Evolutionary conservation across 2,888 invertebrate genomes (phyloP).

Genomic region (Herminia tarsipennalis): DNA sequence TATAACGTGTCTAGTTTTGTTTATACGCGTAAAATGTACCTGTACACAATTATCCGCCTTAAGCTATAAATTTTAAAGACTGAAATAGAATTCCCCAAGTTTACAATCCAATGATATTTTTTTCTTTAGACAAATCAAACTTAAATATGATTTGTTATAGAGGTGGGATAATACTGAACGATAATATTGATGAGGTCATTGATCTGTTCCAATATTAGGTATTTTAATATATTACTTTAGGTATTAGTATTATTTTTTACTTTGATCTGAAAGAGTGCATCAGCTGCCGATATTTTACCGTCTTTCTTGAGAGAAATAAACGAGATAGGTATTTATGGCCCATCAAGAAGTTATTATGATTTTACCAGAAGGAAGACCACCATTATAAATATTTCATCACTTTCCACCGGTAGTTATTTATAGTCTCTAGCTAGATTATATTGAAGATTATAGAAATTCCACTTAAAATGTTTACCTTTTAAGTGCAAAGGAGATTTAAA

Average conservation of each 20-base stretch:
- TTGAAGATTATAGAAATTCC: slow-evolving; percentile 6
- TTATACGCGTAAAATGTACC: slow-evolving; percentile 20
- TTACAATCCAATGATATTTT: too few species aligned
- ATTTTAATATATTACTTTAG: slow-evolving; percentile 10
- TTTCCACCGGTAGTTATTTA: slow-evolving; percentile 2
- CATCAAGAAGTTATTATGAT: not conserved
- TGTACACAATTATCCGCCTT: slow-evolving; percentile 20
- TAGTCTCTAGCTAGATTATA: slow-evolving; percentile 1
- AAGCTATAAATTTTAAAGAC: slow-evolving; percentile 8
- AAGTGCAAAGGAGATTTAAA: not conserved
- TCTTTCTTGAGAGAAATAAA: too few species aligned
- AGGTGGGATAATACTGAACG: slow-evolving; percentile 19
- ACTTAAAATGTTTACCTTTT: slow-evolving; percentile 12
- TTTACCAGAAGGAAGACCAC: not conserved
- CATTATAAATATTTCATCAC: slow-evolving; percentile 3
- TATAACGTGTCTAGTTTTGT: slow-evolving; percentile 20
- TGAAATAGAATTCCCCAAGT: slow-evolving; percentile 21
- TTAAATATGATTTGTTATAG: slow-evolving; percentile 15
- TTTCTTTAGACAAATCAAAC: slow-evolving; percentile 17
- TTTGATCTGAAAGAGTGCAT: too few species aligned
- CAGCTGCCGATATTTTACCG: too few species aligned
- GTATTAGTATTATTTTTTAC: too few species aligned
- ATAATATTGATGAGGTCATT: slow-evolving; percentile 38
- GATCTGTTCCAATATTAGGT: slow-evolving; percentile 29
- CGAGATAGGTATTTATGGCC: not conserved